These are phyloP conservation scores for Aleiodes leptofemur DNA, from an alignment of 2,888 invertebrate species.

Conservation along the genomic window DNA sequence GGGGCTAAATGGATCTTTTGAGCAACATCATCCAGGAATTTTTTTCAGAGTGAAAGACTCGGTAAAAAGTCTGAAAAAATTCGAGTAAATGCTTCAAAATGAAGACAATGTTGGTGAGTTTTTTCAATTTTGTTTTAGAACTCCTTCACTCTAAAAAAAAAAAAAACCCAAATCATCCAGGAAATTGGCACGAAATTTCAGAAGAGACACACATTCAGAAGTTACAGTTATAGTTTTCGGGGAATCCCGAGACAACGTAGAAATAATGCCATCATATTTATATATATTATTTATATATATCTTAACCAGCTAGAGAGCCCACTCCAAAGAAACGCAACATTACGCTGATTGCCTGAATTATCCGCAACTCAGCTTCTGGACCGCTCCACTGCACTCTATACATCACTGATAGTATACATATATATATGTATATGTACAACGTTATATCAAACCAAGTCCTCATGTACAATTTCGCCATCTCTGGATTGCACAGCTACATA, in stretches of 20 bases:
- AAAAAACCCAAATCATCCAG: too few species aligned
- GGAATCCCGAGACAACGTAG: constrained; percentile 11
- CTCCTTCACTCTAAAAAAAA: too few species aligned
- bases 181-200: too few species aligned
- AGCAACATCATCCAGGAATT: too few species aligned
- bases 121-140: too few species aligned
- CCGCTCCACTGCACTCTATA: constrained; percentile 49
- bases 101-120: too few species aligned
- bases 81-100: too few species aligned
- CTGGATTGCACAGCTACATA: constrained; percentile 25
- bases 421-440: constrained; percentile 38
- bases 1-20: too few species aligned
- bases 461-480: constrained; percentile 24
- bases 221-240: not conserved
- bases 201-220: not conserved
- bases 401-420: constrained; percentile 6
- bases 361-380: constrained; percentile 67
- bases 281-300: not conserved
- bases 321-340: constrained; percentile 72
- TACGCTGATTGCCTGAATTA: constrained; percentile 75
- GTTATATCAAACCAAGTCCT: constrained; percentile 21
- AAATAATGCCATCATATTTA: not conserved
- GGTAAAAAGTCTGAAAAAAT: too few species aligned
- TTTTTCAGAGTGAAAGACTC: too few species aligned
- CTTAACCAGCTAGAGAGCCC: constrained; percentile 19